A percentile compares a stretch with the other conserved stretches of the same genome.
Evolutionary conservation across 2,888 invertebrate genomes (phyloP).

Genomic region (Lasioglossum villosulum): DNA sequence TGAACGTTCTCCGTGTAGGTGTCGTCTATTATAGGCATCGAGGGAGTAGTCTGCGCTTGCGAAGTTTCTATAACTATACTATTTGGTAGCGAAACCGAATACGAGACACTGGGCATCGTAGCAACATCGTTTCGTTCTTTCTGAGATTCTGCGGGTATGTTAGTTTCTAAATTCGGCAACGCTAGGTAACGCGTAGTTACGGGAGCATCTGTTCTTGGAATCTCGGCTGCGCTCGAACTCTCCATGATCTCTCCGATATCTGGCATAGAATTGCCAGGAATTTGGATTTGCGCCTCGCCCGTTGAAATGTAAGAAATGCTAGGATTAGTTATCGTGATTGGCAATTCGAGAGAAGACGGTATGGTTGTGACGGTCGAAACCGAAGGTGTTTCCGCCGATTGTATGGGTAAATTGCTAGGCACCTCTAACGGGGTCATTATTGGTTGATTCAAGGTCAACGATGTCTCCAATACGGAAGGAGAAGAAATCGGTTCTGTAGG

Average conservation of each 20-base stretch:
- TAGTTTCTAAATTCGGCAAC: slow-evolving; percentile 75
- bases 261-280: slow-evolving; percentile 80
- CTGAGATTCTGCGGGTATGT: slow-evolving; percentile 67
- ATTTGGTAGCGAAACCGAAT: slow-evolving; percentile 79
- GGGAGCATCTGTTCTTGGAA: slow-evolving; percentile 68
- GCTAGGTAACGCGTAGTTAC: slow-evolving; percentile 76
- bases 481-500: slow-evolving; percentile 86
- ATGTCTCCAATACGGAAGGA: slow-evolving; percentile 90
- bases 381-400: slow-evolving; percentile 82
- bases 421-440: slow-evolving; percentile 93
- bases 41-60: slow-evolving; percentile 79
- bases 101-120: slow-evolving; percentile 72
- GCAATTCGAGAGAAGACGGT: slow-evolving; percentile 90
- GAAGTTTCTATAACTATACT: slow-evolving; percentile 73
- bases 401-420: slow-evolving; percentile 86
- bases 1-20: slow-evolving; percentile 74
- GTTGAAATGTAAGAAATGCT: slow-evolving; percentile 85
- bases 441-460: slow-evolving; percentile 90
- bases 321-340: slow-evolving; percentile 92
- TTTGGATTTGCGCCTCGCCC: slow-evolving; percentile 72
- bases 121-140: slow-evolving; percentile 63
- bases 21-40: slow-evolving; percentile 83
- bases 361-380: slow-evolving; percentile 85
- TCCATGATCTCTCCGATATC: slow-evolving; percentile 80
- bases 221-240: slow-evolving; percentile 56